Percentiles rank a stretch among this genome's conserved stretches.
Conservation (phyloP, 2,888 invertebrate species). For the Heliconius sara region DNA sequence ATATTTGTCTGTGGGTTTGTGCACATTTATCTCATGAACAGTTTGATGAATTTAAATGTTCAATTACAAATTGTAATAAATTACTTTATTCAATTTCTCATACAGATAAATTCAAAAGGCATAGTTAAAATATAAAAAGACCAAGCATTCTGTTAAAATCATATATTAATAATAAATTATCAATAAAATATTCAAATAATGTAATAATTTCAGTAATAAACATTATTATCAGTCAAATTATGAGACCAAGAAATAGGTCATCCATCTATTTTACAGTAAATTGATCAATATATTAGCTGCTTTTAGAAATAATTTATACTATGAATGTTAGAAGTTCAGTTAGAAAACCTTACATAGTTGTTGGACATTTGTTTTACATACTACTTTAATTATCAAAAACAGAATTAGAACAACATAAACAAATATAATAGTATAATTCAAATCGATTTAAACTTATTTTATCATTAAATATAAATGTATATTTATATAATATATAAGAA, state of each 20-base stretch:
- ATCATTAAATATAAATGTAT: neutral
- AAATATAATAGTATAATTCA: neutral
- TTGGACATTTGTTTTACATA: too few relatives aligned
- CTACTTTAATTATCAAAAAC: too few relatives aligned
- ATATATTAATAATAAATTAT: too few relatives aligned
- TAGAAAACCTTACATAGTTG: neutral
- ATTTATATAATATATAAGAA: neutral
- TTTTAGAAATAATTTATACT: neutral
- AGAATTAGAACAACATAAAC: too few relatives aligned
- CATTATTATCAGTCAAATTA: neutral
- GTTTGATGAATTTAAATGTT: neutral
- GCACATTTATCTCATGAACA: too few relatives aligned
- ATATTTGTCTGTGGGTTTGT: too few relatives aligned
- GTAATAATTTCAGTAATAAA: neutral
- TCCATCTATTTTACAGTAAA: neutral
- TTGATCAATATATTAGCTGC: neutral
- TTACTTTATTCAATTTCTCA: too few relatives aligned
- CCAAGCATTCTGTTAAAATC: too few relatives aligned
- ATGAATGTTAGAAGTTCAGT: neutral
- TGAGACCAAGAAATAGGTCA: neutral
- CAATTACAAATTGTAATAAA: neutral
- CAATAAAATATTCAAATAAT: too few relatives aligned
- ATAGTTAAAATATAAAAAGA: too few relatives aligned
- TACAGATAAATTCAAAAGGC: too few relatives aligned
- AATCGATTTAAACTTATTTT: neutral